Evolutionary conservation across 53 echinoderm and acorn worm genomes (phyloP).

Genomic region (Henricia sp.): DNA sequence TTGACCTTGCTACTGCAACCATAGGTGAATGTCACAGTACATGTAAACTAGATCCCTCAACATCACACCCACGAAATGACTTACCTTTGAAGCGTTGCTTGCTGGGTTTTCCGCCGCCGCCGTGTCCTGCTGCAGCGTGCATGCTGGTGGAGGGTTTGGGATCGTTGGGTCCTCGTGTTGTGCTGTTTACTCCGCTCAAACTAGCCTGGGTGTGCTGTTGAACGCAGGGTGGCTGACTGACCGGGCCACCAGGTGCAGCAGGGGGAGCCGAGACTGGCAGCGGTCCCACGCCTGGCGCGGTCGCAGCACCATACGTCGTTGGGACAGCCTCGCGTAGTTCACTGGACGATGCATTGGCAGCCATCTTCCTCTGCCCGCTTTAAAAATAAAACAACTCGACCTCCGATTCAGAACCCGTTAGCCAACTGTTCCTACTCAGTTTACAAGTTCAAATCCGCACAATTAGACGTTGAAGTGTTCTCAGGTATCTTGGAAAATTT

Average conservation of each 20-base stretch:
- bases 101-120: conserved; percentile 46
- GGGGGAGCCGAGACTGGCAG: conserved; percentile 37
- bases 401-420: conserved; percentile 28
- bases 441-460: conserved; percentile 44
- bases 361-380: conserved; percentile 56
- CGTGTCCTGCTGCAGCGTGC: conserved; percentile 37
- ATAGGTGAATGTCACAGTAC: background rate
- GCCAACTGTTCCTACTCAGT: conserved; percentile 20
- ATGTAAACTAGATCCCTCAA: background rate
- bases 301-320: conserved; percentile 40
- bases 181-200: conserved; percentile 64
- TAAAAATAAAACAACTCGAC: conserved; percentile 9
- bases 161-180: conserved; percentile 61
- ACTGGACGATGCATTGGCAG: conserved; percentile 63
- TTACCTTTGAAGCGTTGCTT: conserved; percentile 70
- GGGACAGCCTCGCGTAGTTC: conserved; percentile 56
- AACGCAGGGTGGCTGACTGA: conserved; percentile 55
- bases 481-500: conserved; percentile 53
- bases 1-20: conserved; percentile 52
- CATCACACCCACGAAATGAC: background rate
- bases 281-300: conserved; percentile 49
- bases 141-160: conserved; percentile 66
- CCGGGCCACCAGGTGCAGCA: conserved; percentile 54
- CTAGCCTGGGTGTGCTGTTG: conserved; percentile 47
- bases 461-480: conserved; percentile 34